phyloP scores from a whole-genome alignment of 2,113 vertebrate genomes.

The Pelecanus crispus region DNA sequence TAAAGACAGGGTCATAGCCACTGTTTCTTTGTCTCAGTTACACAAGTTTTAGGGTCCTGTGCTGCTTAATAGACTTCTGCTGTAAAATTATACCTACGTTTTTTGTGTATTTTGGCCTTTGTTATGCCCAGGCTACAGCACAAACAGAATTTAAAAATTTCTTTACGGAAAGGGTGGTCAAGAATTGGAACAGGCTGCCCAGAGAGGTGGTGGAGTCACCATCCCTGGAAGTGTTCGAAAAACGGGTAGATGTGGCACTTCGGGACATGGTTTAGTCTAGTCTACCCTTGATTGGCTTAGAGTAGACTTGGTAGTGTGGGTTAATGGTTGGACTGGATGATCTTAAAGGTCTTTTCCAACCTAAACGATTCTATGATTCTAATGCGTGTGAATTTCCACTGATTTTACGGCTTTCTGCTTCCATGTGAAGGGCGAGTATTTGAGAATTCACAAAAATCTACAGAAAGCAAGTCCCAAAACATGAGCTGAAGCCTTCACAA shows the following conservation, averaged over 20 bases:
- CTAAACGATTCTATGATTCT: too few species aligned
- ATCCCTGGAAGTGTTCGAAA: too few species aligned
- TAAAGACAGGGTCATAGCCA: background rate
- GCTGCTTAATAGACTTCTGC: background rate
- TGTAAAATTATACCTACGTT: background rate
- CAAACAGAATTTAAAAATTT: background rate
- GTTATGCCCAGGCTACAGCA: background rate
- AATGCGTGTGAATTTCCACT: background rate
- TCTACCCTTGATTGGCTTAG: too few species aligned
- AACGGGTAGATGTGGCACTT: too few species aligned
- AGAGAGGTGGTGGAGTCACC: too few species aligned
- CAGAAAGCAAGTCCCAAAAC: background rate
- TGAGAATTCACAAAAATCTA: background rate
- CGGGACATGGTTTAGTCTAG: too few species aligned
- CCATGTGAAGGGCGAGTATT: background rate
- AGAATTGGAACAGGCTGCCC: too few species aligned
- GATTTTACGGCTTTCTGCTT: background rate
- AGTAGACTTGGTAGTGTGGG: too few species aligned
- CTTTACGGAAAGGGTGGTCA: too few species aligned
- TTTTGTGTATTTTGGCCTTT: background rate
- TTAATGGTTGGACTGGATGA: too few species aligned
- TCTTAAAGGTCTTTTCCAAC: too few species aligned
- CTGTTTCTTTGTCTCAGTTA: background rate
- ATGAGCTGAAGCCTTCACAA: background rate
- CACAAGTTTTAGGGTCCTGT: background rate